Percentiles rank a stretch among this genome's conserved stretches.
phyloP scores from a whole-genome alignment of 2,888 invertebrate genomes.

The Neocrepidodera transversa region DNA sequence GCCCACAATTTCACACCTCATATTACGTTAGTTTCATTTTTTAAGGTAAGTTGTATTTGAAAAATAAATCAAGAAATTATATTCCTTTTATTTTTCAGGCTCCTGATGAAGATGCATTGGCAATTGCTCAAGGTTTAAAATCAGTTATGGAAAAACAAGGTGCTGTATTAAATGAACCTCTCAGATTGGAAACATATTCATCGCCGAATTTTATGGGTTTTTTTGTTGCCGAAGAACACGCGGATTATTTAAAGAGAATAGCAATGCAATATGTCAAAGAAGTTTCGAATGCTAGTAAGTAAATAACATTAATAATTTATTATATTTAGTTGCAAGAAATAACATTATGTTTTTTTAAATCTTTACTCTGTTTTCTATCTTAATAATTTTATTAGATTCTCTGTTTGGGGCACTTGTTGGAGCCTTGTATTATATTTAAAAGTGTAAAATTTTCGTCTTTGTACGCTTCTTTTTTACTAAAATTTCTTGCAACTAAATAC shows the following conservation, averaged over 20 bases:
- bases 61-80: background rate
- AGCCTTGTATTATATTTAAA: no score
- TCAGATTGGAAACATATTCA: conserved; percentile 81
- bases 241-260: conserved; percentile 79
- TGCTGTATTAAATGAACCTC: conserved; percentile 69
- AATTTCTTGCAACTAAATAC: no score
- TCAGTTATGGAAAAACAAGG: conserved; percentile 77
- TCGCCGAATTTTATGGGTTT: conserved; percentile 92
- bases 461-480: no score
- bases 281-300: conserved; percentile 76
- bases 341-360: no score
- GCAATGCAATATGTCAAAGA: conserved; percentile 83
- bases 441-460: no score
- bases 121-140: conserved; percentile 74
- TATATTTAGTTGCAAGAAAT: no score
- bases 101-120: conserved; percentile 75
- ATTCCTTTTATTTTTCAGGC: conserved; percentile 63
- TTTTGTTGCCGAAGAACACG: conserved; percentile 83
- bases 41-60: conserved; percentile 82
- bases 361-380: no score
- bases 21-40: conserved; percentile 88
- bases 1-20: conserved; percentile 91
- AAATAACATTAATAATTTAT: no score
- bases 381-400: no score
- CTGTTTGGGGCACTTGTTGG: no score